phyloP scores from a whole-genome alignment of 1,140 invertebrate genomes.

The Samia ricini region DNA sequence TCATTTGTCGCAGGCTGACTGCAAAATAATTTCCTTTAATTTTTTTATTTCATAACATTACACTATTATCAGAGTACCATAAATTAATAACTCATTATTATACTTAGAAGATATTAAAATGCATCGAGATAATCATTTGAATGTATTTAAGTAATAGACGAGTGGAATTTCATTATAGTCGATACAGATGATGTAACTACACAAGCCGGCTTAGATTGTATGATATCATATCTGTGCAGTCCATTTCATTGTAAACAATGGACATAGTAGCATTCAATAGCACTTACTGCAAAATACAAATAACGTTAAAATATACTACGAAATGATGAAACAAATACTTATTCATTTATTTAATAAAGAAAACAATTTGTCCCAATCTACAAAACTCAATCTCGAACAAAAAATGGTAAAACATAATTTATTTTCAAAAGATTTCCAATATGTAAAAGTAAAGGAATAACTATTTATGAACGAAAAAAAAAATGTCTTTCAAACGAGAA shows the following conservation, averaged over 20 bases:
- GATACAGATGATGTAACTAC: slow-evolving; percentile 29
- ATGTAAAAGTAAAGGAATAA: no score
- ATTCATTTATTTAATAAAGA: no score
- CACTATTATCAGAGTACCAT: no score
- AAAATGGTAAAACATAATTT: no score
- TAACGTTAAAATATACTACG: neutral
- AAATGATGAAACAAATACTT: neutral
- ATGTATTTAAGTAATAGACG: neutral
- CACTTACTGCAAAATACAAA: neutral
- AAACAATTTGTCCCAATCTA: no score
- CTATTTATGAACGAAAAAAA: no score
- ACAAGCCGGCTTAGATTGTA: slow-evolving; percentile 34
- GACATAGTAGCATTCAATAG: slow-evolving; percentile 1
- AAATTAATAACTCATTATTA: neutral
- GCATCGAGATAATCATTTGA: neutral
- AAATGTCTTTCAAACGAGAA: no score
- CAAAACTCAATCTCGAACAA: no score
- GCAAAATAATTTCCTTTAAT: no score
- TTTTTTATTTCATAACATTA: no score
- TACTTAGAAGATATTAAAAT: neutral
- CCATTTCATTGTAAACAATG: slow-evolving; percentile 2
- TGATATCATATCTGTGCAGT: slow-evolving; percentile 44
- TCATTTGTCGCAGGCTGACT: no score
- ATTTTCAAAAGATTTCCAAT: no score
- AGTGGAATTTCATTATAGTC: slow-evolving; percentile 7